Evolutionary conservation across 2,797 vertebrate species (phyloP).

Genomic region (Enteromius argenteus): DNA sequence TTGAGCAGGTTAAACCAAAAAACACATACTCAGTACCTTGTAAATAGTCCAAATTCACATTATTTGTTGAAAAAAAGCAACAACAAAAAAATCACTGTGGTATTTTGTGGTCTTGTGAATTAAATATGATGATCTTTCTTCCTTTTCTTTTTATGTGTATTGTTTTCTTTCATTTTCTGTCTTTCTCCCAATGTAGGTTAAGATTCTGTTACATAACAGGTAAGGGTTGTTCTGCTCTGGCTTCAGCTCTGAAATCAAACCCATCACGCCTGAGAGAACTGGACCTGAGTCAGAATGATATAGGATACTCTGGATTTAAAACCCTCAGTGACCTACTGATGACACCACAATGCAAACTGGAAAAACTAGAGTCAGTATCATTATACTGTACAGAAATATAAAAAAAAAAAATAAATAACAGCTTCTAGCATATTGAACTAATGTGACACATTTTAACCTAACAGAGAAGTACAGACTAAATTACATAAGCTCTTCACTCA

Average conservation of each 20-base stretch:
- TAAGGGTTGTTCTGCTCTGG: neutral
- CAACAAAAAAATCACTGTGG: too few species aligned
- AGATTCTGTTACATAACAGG: neutral
- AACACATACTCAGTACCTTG: too few species aligned
- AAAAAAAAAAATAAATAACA: neutral
- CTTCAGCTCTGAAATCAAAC: neutral
- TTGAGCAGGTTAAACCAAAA: too few species aligned
- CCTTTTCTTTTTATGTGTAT: too few species aligned
- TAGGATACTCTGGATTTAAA: too few species aligned
- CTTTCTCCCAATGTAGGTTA: neutral
- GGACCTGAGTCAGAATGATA: neutral
- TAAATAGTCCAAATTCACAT: too few species aligned
- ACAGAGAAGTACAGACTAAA: neutral
- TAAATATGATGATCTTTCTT: too few species aligned
- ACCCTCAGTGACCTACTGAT: too few species aligned
- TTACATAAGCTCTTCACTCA: neutral
- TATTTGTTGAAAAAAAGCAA: too few species aligned
- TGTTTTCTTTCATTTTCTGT: neutral
- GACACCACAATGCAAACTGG: too few species aligned
- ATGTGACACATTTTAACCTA: neutral
- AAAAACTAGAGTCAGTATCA: neutral
- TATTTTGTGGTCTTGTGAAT: too few species aligned
- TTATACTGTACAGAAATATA: neutral
- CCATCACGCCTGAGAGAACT: neutral
- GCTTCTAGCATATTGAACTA: neutral